These are phyloP conservation scores for Gonocerus acuteangulatus DNA, from an alignment of 2,888 invertebrate species.

Conservation along the genomic window DNA sequence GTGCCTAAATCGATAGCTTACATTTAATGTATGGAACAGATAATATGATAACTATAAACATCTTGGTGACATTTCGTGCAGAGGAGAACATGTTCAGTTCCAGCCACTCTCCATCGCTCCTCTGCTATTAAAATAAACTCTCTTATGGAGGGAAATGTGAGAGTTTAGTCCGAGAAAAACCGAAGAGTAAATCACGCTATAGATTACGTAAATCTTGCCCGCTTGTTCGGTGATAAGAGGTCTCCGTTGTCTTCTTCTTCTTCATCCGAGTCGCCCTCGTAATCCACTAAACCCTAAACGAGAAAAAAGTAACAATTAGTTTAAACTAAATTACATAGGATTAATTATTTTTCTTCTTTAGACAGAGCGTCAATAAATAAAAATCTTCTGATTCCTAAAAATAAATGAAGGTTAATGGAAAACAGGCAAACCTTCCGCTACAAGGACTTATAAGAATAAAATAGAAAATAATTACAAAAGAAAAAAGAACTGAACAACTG, in stretches of 20 bases:
- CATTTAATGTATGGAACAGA: slow-evolving; percentile 22
- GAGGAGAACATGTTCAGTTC: neutral
- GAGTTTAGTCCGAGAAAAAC: too few species aligned
- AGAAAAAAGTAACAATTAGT: slow-evolving; percentile 1
- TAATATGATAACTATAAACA: slow-evolving; percentile 19
- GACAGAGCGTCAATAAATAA: neutral
- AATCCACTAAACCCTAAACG: slow-evolving; percentile 71
- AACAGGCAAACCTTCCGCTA: too few species aligned
- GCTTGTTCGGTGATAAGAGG: slow-evolving; percentile 35
- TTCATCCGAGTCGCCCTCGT: slow-evolving; percentile 95
- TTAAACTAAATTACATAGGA: neutral
- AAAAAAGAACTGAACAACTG: too few species aligned
- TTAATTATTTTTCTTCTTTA: neutral
- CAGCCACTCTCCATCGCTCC: neutral
- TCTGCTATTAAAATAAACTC: slow-evolving; percentile 4
- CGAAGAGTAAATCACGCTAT: neutral
- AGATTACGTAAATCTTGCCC: slow-evolving; percentile 37
- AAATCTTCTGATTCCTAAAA: too few species aligned
- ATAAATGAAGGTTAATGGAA: too few species aligned
- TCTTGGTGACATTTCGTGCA: slow-evolving; percentile 2
- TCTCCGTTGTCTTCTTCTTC: slow-evolving; percentile 63
- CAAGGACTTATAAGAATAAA: too few species aligned
- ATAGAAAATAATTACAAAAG: too few species aligned
- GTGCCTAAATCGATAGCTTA: slow-evolving; percentile 21
- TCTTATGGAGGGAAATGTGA: neutral